These are phyloP conservation scores for Daphoenositta chrysoptera DNA, from an alignment of 2,113 vertebrate genomes.

Conservation along the genomic window DNA sequence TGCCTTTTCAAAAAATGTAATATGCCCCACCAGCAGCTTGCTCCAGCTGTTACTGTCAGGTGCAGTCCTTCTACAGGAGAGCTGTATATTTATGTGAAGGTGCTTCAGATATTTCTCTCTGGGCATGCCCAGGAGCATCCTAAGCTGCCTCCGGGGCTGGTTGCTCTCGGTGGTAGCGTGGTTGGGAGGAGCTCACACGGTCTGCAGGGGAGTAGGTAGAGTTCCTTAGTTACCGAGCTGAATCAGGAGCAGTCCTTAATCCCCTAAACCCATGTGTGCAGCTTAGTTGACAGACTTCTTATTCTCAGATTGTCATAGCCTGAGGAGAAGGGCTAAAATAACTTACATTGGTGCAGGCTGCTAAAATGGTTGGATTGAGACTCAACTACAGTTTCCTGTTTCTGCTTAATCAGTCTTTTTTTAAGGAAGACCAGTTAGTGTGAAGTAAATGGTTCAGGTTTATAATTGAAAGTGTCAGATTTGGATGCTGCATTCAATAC, in stretches of 20 bases:
- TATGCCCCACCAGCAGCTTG: neutral
- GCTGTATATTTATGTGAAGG: accelerated
- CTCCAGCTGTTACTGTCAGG: neutral
- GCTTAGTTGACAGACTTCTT: neutral
- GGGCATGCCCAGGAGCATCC: neutral
- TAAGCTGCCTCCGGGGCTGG: accelerated
- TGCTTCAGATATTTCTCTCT: neutral
- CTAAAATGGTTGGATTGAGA: neutral
- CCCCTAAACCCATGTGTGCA: neutral
- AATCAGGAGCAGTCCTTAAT: neutral
- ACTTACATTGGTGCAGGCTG: neutral
- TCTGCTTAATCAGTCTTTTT: neutral
- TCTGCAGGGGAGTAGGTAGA: neutral
- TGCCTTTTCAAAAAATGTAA: neutral
- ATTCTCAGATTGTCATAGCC: neutral
- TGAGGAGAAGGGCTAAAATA: neutral
- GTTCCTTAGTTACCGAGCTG: neutral
- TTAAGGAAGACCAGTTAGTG: neutral
- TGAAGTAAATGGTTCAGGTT: neutral
- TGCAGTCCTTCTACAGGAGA: neutral
- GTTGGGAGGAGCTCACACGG: accelerated
- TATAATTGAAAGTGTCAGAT: neutral
- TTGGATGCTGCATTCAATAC: neutral
- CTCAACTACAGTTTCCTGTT: neutral
- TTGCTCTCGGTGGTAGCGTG: accelerated